Evolutionary conservation across 2,113 vertebrate genomes (phyloP).

Genomic region (Cephalopterus ornatus): DNA sequence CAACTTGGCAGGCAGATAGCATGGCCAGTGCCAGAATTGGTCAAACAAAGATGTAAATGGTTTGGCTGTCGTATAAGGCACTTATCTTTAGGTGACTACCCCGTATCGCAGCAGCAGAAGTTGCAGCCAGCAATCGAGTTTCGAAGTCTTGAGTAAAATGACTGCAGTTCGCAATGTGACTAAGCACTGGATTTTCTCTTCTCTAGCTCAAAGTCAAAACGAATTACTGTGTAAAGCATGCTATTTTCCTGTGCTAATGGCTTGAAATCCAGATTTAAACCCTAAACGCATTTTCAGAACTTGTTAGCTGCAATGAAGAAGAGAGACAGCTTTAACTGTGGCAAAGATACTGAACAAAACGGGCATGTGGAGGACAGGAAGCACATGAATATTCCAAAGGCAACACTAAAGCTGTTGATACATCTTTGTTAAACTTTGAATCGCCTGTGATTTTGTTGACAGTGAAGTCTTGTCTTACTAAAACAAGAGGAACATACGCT

Average conservation of each 20-base stretch:
- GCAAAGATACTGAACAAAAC: neutral
- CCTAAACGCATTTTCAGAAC: neutral
- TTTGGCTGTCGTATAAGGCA: neutral
- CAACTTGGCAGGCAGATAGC: neutral
- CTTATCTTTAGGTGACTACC: neutral
- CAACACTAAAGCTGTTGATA: neutral
- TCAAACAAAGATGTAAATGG: neutral
- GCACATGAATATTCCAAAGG: neutral
- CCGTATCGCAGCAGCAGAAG: neutral
- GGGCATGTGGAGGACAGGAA: neutral
- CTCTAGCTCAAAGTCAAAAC: neutral
- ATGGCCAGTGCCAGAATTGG: neutral
- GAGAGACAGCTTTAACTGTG: neutral
- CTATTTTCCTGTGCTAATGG: neutral
- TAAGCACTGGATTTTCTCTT: neutral
- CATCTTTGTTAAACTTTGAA: constrained; percentile 34
- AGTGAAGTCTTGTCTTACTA: neutral
- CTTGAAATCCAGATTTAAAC: neutral
- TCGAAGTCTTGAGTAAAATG: neutral
- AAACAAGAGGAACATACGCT: neutral
- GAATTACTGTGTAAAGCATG: neutral
- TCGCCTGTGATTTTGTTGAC: constrained; percentile 28
- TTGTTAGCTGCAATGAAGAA: neutral
- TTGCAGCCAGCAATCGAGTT: neutral
- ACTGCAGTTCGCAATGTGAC: neutral